Percentiles rank a stretch among this genome's conserved stretches.
phyloP scores from a whole-genome alignment of 2,888 invertebrate species.

The Erebia palarica region DNA sequence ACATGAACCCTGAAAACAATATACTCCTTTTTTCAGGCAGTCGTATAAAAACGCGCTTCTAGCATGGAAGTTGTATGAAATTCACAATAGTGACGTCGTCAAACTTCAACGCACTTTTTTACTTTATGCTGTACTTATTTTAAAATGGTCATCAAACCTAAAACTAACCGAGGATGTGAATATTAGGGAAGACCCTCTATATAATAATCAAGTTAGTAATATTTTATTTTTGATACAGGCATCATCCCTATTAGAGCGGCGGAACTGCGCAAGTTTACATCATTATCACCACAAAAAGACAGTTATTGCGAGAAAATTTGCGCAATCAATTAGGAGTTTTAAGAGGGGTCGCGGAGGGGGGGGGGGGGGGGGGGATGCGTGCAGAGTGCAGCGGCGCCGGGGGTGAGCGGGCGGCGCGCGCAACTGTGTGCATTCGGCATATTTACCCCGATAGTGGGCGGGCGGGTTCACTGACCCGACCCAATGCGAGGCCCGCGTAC shows the following conservation, averaged over 20 bases:
- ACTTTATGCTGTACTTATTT: too few species aligned
- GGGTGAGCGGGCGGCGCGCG: conserved; percentile 70
- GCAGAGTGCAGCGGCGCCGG: conserved; percentile 65
- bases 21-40: too few species aligned
- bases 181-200: too few species aligned
- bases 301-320: conserved; percentile 82
- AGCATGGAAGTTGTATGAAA: too few species aligned
- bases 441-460: conserved; percentile 82
- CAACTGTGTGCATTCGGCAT: conserved; percentile 82
- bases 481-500: conserved; percentile 79
- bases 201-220: too few species aligned
- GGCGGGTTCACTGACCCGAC: conserved; percentile 80
- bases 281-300: conserved; percentile 81
- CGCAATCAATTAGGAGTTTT: conserved; percentile 82
- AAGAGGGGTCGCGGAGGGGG: conserved; percentile 64
- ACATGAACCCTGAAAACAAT: too few species aligned
- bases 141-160: too few species aligned
- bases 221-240: too few species aligned
- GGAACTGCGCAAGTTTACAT: conserved; percentile 78
- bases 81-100: too few species aligned
- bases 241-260: conserved; percentile 71
- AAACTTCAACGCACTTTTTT: too few species aligned
- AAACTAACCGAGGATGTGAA: too few species aligned
- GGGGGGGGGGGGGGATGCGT: conserved; percentile 68
- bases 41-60: too few species aligned